A percentile compares a stretch with the other conserved stretches of the same genome.
phyloP scores from a whole-genome alignment of 2,888 invertebrate genomes.

The Hetaerina titia region DNA sequence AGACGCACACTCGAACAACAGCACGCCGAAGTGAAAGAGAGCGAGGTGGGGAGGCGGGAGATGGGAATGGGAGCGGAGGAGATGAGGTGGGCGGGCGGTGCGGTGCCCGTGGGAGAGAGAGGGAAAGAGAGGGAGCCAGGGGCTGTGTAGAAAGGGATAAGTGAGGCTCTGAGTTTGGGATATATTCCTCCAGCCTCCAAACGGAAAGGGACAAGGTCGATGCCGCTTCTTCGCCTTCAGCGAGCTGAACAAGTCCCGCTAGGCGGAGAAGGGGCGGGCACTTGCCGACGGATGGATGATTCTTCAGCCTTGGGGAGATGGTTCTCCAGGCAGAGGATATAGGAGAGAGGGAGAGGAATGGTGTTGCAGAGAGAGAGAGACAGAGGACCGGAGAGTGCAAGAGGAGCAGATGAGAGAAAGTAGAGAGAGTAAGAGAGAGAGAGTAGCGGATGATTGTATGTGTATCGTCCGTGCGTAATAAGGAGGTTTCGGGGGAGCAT shows the following conservation, averaged over 20 bases:
- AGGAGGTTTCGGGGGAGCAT: not conserved
- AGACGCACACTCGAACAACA: slow-evolving; percentile 30
- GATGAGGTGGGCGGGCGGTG: not conserved
- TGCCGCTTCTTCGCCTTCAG: not conserved
- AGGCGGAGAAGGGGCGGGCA: not conserved
- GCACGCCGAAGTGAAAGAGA: not conserved
- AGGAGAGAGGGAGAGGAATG: not conserved
- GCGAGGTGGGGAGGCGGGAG: not conserved
- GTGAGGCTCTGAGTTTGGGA: not conserved
- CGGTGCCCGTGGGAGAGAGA: not conserved
- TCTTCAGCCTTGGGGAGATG: not conserved
- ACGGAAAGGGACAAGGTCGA: slow-evolving; percentile 9
- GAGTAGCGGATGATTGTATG: not conserved
- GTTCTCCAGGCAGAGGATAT: not conserved
- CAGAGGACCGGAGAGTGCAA: too few species aligned
- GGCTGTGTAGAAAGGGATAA: not conserved
- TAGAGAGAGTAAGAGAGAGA: too few species aligned
- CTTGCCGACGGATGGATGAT: too few species aligned
- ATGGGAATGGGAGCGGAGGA: not conserved
- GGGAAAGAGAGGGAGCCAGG: not conserved
- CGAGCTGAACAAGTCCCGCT: not conserved
- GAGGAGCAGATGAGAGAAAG: too few species aligned
- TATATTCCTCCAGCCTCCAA: not conserved
- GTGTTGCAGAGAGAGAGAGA: too few species aligned
- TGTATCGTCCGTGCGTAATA: not conserved